These are phyloP conservation scores for Notechis scutatus DNA, from an alignment of 2,113 vertebrate genomes.

Conservation along the genomic window DNA sequence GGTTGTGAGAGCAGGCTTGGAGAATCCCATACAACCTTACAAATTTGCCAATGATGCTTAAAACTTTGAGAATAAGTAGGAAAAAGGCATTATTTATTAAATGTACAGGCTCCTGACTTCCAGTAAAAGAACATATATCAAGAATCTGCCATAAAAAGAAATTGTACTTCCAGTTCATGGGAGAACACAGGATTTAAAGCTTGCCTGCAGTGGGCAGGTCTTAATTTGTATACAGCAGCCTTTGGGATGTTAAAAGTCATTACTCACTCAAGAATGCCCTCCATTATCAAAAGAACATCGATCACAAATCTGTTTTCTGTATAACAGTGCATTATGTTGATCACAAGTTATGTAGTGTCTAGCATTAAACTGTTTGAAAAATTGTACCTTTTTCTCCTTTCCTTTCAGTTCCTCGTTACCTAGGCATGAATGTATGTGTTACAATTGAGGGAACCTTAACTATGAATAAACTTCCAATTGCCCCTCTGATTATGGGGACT, in stretches of 20 bases:
- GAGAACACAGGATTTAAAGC: background rate
- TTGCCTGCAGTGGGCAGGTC: background rate
- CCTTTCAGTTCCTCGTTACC: constrained; percentile 81
- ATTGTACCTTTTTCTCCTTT: constrained; percentile 13
- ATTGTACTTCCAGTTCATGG: background rate
- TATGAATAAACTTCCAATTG: constrained; percentile 93
- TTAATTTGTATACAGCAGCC: background rate
- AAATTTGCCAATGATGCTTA: background rate
- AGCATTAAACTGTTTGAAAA: background rate
- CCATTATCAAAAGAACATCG: background rate
- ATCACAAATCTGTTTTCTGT: background rate
- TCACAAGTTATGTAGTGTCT: background rate
- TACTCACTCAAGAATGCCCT: background rate
- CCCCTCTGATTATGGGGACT: constrained; percentile 93
- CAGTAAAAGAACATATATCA: background rate
- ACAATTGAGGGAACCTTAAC: constrained; percentile 89
- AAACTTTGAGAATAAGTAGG: background rate
- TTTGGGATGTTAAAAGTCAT: background rate
- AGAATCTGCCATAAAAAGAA: background rate
- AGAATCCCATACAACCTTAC: background rate
- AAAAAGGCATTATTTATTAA: background rate
- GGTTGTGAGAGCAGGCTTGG: background rate
- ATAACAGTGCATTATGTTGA: background rate
- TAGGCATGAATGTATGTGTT: constrained; percentile 89
- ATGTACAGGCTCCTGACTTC: background rate